phyloP scores from a whole-genome alignment of 2,113 vertebrate species.

The Smithornis capensis region DNA sequence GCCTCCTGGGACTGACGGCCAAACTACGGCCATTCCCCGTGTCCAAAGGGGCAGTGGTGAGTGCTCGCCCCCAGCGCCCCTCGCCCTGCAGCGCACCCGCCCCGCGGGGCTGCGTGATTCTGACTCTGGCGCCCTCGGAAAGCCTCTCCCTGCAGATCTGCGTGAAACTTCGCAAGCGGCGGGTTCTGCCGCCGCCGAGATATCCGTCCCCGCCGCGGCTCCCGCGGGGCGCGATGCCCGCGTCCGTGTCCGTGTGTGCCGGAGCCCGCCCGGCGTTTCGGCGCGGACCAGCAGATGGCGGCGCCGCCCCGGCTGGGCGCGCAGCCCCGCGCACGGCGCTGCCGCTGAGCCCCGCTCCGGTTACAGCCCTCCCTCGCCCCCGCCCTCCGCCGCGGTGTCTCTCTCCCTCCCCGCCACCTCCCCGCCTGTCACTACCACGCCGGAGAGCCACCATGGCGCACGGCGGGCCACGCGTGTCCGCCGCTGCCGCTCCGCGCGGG shows the following conservation, averaged over 20 bases:
- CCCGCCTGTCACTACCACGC: constrained; percentile 59
- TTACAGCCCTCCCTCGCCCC: constrained; percentile 63
- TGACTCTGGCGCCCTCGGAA: not conserved
- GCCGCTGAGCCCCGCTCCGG: constrained; percentile 65
- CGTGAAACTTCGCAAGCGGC: not conserved
- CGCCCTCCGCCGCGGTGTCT: constrained; percentile 52
- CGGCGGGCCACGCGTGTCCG: too few relatives aligned
- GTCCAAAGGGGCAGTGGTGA: too few relatives aligned
- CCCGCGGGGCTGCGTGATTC: not conserved
- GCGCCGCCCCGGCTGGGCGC: constrained; percentile 54
- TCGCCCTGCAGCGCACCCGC: not conserved
- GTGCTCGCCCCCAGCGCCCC: not conserved
- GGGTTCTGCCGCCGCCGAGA: not conserved
- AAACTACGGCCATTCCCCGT: accelerated
- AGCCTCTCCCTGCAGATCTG: not conserved
- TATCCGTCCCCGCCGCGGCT: not conserved
- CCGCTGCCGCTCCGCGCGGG: too few relatives aligned
- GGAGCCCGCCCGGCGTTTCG: not conserved
- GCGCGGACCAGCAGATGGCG: constrained; percentile 77
- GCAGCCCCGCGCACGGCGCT: constrained; percentile 73
- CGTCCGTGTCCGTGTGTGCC: not conserved
- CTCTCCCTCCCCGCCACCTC: constrained; percentile 73
- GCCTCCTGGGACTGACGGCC: not conserved
- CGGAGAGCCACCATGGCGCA: too few relatives aligned
- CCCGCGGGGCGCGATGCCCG: not conserved